These are phyloP conservation scores for Xenopus tropicalis DNA, from an alignment of 2,113 vertebrate genomes.

Conservation along the genomic window UCB_Xtro_10.0 CM004447.2:82785501-82786000, in stretches of 20 bases:
- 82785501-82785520: no score
- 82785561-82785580: no score
- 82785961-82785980: constrained; percentile 93
- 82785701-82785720: no score
- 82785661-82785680: no score
- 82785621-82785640: no score
- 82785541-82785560: no score
- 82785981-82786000: constrained; percentile 91
- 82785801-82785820: constrained; percentile 54
- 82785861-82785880: constrained; percentile 87
- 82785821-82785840: constrained; percentile 49
- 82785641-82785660: no score
- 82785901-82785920: constrained; percentile 79
- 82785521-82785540: no score
- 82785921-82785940: constrained; percentile 84
- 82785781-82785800: constrained; percentile 37
- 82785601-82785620: no score
- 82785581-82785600: no score
- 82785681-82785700: no score
- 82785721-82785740: no score
- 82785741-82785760: neutral
- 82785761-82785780: constrained; percentile 23
- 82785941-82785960: constrained; percentile 84
- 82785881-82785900: constrained; percentile 80
- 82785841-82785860: constrained; percentile 68